Base-by-base conservation (phyloP, 2,113 vertebrate genomes). In the Puntigrus tetrazona region DNA sequence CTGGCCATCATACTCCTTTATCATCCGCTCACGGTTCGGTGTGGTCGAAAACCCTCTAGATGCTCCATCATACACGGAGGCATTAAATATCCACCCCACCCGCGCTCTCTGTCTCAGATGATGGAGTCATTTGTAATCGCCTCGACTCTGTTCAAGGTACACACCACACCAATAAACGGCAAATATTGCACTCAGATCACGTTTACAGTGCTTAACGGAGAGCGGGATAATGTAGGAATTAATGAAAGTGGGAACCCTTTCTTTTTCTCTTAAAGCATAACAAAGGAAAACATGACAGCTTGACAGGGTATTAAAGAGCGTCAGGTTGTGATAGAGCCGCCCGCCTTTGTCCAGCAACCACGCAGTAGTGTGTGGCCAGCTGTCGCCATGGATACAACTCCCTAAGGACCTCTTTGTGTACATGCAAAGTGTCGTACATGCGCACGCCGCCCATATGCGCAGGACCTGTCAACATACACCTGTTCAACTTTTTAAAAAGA, bases 381-480 rank as follows among this genome's bases (percentile, higher is more conserved):
- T 88, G 82, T 89, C 85, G 52, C 86, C 86, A 89, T 88, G 88
- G 88, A 85, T 89, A 89, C 88, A 88, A 61, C 79, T 69, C 79
- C 84, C 79, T 86, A 50, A 70, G 83, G 81, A 86, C 86, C 61
- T 79, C 80, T 80, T 50, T 16, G 31, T 81, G 36, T 73, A 72
- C 82, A 84, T 78, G 82, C 52, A 63, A 86, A 77, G 36, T 52
- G 52, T 52, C 50, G 11, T 47, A 76, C 38, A 72, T 6, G 31
- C 9, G 80, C 43, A 73, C 31, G 74, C 78, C 43, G 75, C 25
- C 65, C 63, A 78, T 25, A 41, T 57, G 43, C 50, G 47, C 57
- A 76, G 55, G 41, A 83, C 45, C 83, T 63, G 83, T 82, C 82
- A 85, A 80, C 29, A 57, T 25, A 57, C 83, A 84, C 43, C 73